Percentiles rank a stretch among this genome's conserved stretches.
Conservation (phyloP, 2,113 vertebrate genomes). For the Perognathus longimembris region DNA sequence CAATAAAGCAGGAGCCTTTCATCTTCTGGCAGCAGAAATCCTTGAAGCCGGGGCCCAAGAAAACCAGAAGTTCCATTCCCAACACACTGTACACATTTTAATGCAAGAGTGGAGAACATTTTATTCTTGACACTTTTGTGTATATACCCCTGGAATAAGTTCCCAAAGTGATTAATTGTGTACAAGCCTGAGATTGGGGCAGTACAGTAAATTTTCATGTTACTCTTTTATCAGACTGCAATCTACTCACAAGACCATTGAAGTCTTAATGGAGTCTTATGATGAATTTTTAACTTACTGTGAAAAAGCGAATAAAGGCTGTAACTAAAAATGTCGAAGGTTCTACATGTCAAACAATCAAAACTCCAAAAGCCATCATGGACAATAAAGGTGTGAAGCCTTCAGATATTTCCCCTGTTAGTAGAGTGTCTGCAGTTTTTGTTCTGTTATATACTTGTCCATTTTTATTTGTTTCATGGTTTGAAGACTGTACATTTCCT, state of each 20-base stretch:
- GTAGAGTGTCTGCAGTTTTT: slow-evolving; percentile 82
- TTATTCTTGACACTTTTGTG: slow-evolving; percentile 86
- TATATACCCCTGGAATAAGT: slow-evolving; percentile 87
- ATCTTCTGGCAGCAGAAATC: slow-evolving; percentile 83
- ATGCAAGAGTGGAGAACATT: slow-evolving; percentile 87
- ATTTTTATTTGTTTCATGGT: slow-evolving; percentile 84
- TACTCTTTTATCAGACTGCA: slow-evolving; percentile 82
- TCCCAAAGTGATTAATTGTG: slow-evolving; percentile 83
- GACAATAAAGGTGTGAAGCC: slow-evolving; percentile 82
- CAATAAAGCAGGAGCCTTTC: slow-evolving; percentile 82
- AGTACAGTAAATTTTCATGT: slow-evolving; percentile 83
- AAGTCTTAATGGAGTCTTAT: slow-evolving; percentile 71
- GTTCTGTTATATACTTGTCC: slow-evolving; percentile 81
- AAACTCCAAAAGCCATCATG: slow-evolving; percentile 84
- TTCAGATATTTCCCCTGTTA: slow-evolving; percentile 80
- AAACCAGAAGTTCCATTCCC: slow-evolving; percentile 82
- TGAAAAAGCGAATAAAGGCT: slow-evolving; percentile 81
- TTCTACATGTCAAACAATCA: slow-evolving; percentile 81
- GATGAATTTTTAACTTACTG: slow-evolving; percentile 83
- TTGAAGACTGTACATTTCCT: slow-evolving; percentile 80
- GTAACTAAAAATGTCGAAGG: slow-evolving; percentile 81
- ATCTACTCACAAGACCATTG: slow-evolving; percentile 80
- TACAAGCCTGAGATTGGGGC: slow-evolving; percentile 87
- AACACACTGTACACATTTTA: slow-evolving; percentile 85
- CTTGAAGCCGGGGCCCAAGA: slow-evolving; percentile 79